Base-by-base conservation (phyloP, 37 sponge, comb jelly and placozoan species). In the Cliona cf. orientalis region DNA sequence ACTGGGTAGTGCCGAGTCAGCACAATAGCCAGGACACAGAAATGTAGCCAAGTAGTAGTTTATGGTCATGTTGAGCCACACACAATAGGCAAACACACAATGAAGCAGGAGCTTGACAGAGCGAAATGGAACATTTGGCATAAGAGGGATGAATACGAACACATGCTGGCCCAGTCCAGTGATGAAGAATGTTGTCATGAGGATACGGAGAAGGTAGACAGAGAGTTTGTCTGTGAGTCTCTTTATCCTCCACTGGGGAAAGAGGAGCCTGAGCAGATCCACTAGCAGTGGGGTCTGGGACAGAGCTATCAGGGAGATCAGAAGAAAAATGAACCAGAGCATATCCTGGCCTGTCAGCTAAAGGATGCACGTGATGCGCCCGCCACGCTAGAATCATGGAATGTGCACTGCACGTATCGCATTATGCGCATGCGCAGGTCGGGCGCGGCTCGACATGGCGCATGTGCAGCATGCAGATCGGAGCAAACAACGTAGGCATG, bases 231-330 rank as follows among this genome's bases (percentile, higher is more conserved):
- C 58, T 3, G 87, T 80, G 7, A 79, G 37, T 38, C 87, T 71
- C 46, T 29, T 72, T 23, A 87, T 67, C 22, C 53, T 87, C 74
- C 87, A 80, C 7, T 64, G 26, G 21, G 87, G 87, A 11, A 73
- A 67, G 29, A 87, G 29, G 5, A 43, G 58, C 0, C 80, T 74
- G n/a, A 87, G 43, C 28, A 72, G 55, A 60, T 87, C 87, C 75
- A 87, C 87, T 1, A 86, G 41, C 26, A 86, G 9, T 2, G 86
- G 86, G 19, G 79, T 75, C n/a, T 86, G 86, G 5, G 56, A 44
- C 39, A 86, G 53, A 23, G 60, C 71, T 12, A 78, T 71, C 28
- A 69, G 60, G 53, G 31, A 33, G 38, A 72, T 35, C n/a, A 86
- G 77, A 9, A 34, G 14, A 34, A 31, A 49, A n/a, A 87, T 39